Evolutionary conservation across 1,140 invertebrate genomes (phyloP).

Genomic region (Zaprionus inermis): DNA sequence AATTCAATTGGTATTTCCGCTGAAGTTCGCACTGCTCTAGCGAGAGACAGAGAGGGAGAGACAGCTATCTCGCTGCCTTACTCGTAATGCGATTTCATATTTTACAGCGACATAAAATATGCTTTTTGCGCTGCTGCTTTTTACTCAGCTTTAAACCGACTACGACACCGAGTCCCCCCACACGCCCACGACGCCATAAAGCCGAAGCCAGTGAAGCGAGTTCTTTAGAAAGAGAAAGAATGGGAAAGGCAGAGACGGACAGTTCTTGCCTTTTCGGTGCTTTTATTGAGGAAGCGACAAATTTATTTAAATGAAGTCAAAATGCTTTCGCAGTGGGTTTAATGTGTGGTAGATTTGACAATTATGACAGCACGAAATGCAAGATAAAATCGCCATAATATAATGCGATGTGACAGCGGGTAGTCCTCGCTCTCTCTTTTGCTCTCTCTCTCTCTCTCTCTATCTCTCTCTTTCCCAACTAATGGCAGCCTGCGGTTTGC

Average conservation of each 20-base stretch:
- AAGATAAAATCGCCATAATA: constrained; percentile 75
- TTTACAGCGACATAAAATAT: constrained; percentile 70
- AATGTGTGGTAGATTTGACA: constrained; percentile 80
- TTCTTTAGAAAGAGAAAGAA: constrained; percentile 7
- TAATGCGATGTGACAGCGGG: constrained; percentile 23
- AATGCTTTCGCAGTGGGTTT: constrained; percentile 59
- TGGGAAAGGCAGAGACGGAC: background rate
- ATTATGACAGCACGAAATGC: constrained; percentile 75
- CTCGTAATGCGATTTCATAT: constrained; percentile 74
- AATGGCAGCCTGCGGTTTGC: constrained; percentile 11
- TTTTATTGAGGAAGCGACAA: constrained; percentile 81
- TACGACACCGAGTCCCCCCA: background rate
- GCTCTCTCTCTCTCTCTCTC: background rate
- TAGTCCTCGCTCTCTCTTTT: background rate
- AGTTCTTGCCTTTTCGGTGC: constrained; percentile 41
- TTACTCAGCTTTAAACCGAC: constrained; percentile 33
- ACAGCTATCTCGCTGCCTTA: background rate
- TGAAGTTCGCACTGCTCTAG: constrained; percentile 38
- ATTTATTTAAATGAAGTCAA: constrained; percentile 81
- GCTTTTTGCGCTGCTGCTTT: constrained; percentile 59
- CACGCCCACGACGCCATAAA: background rate
- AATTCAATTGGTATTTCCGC: constrained; percentile 80
- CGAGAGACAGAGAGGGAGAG: background rate
- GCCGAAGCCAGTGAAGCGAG: constrained; percentile 19
- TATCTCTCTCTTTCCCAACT: background rate